A percentile compares a stretch with the other conserved stretches of the same genome.
phyloP scores from a whole-genome alignment of 1,140 invertebrate genomes.

The Rhizoglyphus robini region DNA sequence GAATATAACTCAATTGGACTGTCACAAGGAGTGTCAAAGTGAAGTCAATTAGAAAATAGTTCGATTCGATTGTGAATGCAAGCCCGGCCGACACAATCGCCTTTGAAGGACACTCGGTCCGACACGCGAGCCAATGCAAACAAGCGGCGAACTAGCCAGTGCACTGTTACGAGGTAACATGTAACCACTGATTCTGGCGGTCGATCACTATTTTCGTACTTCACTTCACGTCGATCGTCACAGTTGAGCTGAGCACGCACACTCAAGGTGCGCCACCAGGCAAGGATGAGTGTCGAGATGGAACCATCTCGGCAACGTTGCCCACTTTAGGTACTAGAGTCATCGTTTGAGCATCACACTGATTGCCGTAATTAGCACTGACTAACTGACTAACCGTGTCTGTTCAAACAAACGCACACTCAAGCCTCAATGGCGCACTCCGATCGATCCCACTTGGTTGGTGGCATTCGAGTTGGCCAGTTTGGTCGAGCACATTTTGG shows the following conservation, averaged over 20 bases:
- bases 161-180: neutral
- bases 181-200: neutral
- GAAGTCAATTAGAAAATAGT: conserved; percentile 7
- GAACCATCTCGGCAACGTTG: too few species aligned
- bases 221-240: neutral
- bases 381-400: neutral
- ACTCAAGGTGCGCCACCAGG: neutral
- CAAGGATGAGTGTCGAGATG: too few species aligned
- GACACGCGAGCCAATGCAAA: neutral
- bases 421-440: neutral
- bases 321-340: neutral
- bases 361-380: neutral
- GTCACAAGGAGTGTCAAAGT: conserved; percentile 5
- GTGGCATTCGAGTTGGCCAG: too few species aligned
- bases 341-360: neutral
- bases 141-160: too few species aligned
- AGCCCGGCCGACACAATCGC: neutral
- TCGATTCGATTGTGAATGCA: neutral
- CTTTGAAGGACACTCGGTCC: neutral
- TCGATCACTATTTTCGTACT: neutral
- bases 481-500: too few species aligned
- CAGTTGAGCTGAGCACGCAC: neutral
- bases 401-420: neutral
- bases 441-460: neutral
- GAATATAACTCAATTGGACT: neutral